Base-by-base conservation (phyloP, 2,113 vertebrate genomes). In the Gallinago jamesoni region DNA sequence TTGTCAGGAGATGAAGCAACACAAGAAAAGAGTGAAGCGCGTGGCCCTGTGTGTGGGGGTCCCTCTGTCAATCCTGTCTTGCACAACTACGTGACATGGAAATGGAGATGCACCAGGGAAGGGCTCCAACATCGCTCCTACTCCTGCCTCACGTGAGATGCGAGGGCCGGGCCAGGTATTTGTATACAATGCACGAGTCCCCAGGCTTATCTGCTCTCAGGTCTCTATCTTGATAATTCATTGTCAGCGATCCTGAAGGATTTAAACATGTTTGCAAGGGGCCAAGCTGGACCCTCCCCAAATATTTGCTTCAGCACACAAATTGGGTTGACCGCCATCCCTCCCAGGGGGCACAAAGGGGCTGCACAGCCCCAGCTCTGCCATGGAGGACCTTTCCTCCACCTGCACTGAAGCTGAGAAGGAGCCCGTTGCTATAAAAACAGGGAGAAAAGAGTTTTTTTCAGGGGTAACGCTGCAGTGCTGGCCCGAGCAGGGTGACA, bases 1-100 rank as follows among this genome's bases (percentile, higher is more conserved):
- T 74, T 10, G 21, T 25, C 8, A 15, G n/a, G 76, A 74, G 63
- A 8, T 11, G 41, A 67, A 76, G 22, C n/a, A 37, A 22, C 1
- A 6, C 13, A 19, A 41, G 12, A 15, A 15, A 31, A 59, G 84
- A 43, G 15, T 3, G 39, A 74, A 90, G 76, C 45, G 9, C 0
- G 0, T 39, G 23, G 19, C 14, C 13, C 15, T 27, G 5, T 0
- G 0, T 2, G 6, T 30, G 20, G 7, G 6, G n/a, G 19, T 72
- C 25, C 12, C 30, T n/a, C 16, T 64, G 2, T n/a, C 28, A n/a
- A 35, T 21, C 56, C 39, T 25, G 7, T 72, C 30, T 77, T 68
- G 33, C 35, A 74, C 50, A 47, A 57, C 31, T 59, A 6, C 14
- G 9, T 0, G 2, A 31, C 24, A 12, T 12, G 72, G 68, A 77